phyloP scores from a whole-genome alignment of 1,140 invertebrate species.

The Heliconius himera region DNA sequence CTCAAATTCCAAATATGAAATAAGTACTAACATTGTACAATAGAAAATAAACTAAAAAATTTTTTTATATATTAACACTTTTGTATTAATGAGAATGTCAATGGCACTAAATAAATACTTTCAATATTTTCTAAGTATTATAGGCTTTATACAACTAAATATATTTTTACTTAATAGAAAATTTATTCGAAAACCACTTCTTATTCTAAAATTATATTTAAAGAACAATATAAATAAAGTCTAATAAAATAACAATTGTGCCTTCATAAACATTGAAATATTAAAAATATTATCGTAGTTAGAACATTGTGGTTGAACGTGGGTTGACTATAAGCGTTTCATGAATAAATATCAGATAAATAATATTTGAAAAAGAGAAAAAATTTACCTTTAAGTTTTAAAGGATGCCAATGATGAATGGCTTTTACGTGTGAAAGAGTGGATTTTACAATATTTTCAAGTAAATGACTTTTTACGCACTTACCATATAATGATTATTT shows the following conservation, averaged over 20 bases:
- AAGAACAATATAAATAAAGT: neutral
- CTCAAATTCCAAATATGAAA: neutral
- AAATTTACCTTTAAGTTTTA: neutral
- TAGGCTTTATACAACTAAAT: neutral
- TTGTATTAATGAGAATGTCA: neutral
- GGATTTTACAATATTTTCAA: no score
- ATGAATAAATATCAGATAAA: neutral
- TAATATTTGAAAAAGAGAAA: conserved; percentile 8
- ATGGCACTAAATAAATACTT: neutral
- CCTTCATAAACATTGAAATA: neutral
- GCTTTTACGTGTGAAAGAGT: neutral
- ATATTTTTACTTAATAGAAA: conserved; percentile 1
- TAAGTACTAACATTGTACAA: neutral
- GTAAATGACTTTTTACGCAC: no score
- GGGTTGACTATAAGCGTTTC: neutral
- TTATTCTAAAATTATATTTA: neutral
- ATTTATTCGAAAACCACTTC: neutral
- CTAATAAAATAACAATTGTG: conserved; percentile 4
- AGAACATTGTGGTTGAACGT: neutral
- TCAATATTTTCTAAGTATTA: neutral
- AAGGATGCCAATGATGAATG: neutral
- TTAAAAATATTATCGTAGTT: neutral
- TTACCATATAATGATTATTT: no score
- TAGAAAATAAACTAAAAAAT: neutral
- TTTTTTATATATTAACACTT: neutral